phyloP scores from a whole-genome alignment of 2,888 invertebrate genomes.

The Brachylomia viminalis region DNA sequence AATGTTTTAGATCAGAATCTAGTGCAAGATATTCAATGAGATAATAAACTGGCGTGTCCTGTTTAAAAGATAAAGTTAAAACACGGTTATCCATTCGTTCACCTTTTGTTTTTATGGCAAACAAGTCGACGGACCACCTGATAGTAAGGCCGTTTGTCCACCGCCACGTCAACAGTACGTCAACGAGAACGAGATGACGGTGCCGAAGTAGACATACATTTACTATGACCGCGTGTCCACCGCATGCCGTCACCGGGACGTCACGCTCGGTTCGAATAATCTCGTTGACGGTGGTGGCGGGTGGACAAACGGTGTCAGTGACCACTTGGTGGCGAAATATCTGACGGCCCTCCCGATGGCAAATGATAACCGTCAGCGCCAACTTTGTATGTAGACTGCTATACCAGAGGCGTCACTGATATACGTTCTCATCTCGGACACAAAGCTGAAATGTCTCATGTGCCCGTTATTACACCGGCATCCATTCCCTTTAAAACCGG shows the following conservation, averaged over 20 bases:
- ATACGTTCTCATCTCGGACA: neutral
- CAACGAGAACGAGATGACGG: too few species aligned
- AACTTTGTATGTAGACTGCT: neutral
- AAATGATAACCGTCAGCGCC: neutral
- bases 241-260: too few species aligned
- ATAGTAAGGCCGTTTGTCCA: neutral
- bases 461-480: neutral
- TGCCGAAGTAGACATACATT: too few species aligned
- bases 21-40: slow-evolving; percentile 18
- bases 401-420: neutral
- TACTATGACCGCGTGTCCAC: neutral
- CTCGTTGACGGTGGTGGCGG: neutral
- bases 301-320: neutral
- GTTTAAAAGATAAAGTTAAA: slow-evolving; percentile 15
- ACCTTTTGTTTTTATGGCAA: neutral
- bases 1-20: slow-evolving; percentile 19
- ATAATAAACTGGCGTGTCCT: slow-evolving; percentile 14
- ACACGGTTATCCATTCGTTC: slow-evolving; percentile 20
- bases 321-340: neutral
- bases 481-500: neutral
- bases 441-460: neutral
- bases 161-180: too few species aligned
- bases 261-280: too few species aligned
- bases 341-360: neutral
- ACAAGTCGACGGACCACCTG: neutral